Evolutionary conservation across 1,140 invertebrate genomes (phyloP), one percentile per base, ranked within the genome.

Genomic region (Formica exsecta): DNA sequence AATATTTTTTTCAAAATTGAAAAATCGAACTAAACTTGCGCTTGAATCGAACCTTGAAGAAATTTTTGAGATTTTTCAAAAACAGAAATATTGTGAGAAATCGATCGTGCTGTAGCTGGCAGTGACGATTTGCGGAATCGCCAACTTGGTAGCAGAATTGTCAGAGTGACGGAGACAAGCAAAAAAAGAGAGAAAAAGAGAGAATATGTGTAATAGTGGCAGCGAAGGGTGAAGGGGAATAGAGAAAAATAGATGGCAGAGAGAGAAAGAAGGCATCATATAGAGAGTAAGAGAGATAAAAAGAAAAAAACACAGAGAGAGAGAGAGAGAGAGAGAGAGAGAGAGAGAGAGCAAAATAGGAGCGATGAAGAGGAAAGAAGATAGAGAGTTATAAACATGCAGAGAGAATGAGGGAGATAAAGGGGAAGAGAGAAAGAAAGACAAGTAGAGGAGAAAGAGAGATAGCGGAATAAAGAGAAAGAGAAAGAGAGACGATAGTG

Each of bases 71-170:
- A 61, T 73, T 83, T 83, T 62, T 29, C 38, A 73, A 73, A 83
- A 73, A 44, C 38, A 61, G 19, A 54, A 81, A 83, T 5, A 19
- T 16, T n/a, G 32, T 51, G 16, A 25, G 70, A 25, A 83, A 83
- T 83, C 54, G 79, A 81, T 81, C 38, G 54, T 61, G 54, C 25
- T 13, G 38, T 73, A 83, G 66, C 79, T 62, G 54, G 54, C 54
- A 83, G 38, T 83, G 66, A 83, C 79, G 79, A 83, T 83, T 83
- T 73, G 79, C 38, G 29, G 68, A 81, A 81, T 81, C 38, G 66
- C 66, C 54, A 61, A 62, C 79, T 83, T 54, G 79, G 68, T 83
- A 83, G 54, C 68, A 62, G 51, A 73, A 83, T 61, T 19, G n/a
- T 48, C 29, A 83, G 38, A 83, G n/a, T 29, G 54, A 73, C 22